Percentiles rank a stretch among this genome's conserved stretches.
These are phyloP conservation scores for Dryococelus australis DNA, from an alignment of 2,888 invertebrate genomes.

Conservation along the genomic window DNA sequence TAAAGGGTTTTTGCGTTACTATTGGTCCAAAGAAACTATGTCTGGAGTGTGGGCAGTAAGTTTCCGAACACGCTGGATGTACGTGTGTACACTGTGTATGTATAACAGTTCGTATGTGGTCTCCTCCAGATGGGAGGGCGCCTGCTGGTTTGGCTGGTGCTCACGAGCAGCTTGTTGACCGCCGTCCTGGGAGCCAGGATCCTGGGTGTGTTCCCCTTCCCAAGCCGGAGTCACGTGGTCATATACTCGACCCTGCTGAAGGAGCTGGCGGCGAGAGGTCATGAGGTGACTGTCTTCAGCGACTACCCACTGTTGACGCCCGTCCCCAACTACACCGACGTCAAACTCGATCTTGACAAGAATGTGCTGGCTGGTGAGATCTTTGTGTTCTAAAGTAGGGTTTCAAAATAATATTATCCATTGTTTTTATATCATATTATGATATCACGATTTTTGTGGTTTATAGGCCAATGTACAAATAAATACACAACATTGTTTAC, in stretches of 20 bases:
- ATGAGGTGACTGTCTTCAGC: slow-evolving; percentile 54
- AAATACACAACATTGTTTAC: too few species aligned
- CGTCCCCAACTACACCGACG: slow-evolving; percentile 19
- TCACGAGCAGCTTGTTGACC: not conserved
- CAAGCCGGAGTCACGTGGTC: slow-evolving; percentile 61
- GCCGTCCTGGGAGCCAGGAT: slow-evolving; percentile 50
- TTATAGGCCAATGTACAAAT: too few species aligned
- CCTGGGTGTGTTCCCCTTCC: slow-evolving; percentile 59
- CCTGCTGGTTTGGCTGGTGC: not conserved
- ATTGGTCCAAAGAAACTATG: too few species aligned
- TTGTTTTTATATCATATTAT: too few species aligned
- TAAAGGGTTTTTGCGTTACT: too few species aligned
- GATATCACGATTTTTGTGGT: too few species aligned
- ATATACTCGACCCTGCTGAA: slow-evolving; percentile 59
- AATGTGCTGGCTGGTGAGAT: not conserved
- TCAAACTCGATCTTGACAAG: not conserved
- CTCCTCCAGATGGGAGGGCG: too few species aligned
- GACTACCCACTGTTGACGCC: slow-evolving; percentile 17
- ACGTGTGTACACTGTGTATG: too few species aligned
- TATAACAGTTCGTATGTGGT: too few species aligned
- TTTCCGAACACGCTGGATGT: too few species aligned
- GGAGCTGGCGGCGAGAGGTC: slow-evolving; percentile 59
- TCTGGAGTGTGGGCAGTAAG: too few species aligned
- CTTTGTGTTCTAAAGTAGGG: not conserved
- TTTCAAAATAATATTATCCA: not conserved